Base-by-base conservation (phyloP, 2,113 vertebrate species). In the Clarias magur region DNA sequence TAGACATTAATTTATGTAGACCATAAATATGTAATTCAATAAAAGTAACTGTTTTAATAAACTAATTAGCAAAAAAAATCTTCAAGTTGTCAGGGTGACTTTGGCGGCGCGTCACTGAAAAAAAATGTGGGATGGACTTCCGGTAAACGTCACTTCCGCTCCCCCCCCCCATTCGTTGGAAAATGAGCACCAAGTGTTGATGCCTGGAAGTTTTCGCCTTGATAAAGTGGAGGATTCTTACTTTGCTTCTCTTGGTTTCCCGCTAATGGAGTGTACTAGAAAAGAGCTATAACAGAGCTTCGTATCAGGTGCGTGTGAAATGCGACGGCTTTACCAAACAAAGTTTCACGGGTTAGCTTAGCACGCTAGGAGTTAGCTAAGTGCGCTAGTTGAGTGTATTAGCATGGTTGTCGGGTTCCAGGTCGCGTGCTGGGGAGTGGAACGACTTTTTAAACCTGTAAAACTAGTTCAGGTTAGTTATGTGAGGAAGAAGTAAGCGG, bases 271-370 rank as follows among this genome's bases (percentile, higher is more conserved):
- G 62, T 89, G 83, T 2, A 65, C 42, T 67, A 68, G 87, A 0
- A 80, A 89, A 80, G 92, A 92, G 34, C 48, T 86, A 16, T 56
- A 54, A n/a, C 48, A 48, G 0, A 48, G 48, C 23, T 21, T 85
- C 76, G 21, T 23, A 62, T 70, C 80, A 93, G 92, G 94, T 94
- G 89, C 2, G 92, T 88, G 67, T 87, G 13, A n/a, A 53, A 78
- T 54, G 9, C 7, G 38, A 73, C 21, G 15, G 72, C 48, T 84
- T 12, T 62, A 17, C 9, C 38, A 25, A 62, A 38, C 48, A 48
- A 48, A 48, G 5, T 48, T 48, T 48, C 59, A 56, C n/a, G 68
- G 62, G n/a, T 83, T 87, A 75, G 53, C 73, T 38, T 88, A 91
- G 85, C 85, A 89, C 84, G 88, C 5, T 67, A 85, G 56, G 81